These are phyloP conservation scores for Drosophila mimica DNA, from an alignment of 2,888 invertebrate genomes.

Conservation along the genomic window DNA sequence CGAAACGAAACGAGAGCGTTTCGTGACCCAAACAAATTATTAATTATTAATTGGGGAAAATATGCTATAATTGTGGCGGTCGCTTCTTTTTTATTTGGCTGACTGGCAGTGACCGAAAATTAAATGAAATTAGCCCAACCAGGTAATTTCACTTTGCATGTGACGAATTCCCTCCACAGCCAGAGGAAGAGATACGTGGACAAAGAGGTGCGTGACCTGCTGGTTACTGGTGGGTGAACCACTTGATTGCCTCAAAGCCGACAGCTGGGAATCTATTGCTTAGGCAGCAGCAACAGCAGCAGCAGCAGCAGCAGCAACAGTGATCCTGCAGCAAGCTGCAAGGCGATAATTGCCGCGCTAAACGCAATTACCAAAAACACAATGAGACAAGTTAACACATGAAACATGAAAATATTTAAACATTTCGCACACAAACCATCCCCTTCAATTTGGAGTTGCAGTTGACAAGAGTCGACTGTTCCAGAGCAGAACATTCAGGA, in stretches of 20 bases:
- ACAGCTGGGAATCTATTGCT: slow-evolving; percentile 75
- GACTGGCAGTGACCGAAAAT: slow-evolving; percentile 74
- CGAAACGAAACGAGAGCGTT: slow-evolving; percentile 42
- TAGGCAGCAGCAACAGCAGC: slow-evolving; percentile 13
- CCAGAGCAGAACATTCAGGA: slow-evolving; percentile 11
- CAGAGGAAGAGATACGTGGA: background rate
- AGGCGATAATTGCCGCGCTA: slow-evolving; percentile 75
- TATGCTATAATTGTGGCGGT: slow-evolving; percentile 81
- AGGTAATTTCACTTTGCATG: slow-evolving; percentile 78
- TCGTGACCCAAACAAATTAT: slow-evolving; percentile 84
- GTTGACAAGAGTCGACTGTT: slow-evolving; percentile 20
- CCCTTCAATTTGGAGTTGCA: slow-evolving; percentile 19
- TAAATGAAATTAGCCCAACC: slow-evolving; percentile 81
- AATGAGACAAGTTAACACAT: slow-evolving; percentile 18
- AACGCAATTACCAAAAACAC: slow-evolving; percentile 66
- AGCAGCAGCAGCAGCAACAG: background rate
- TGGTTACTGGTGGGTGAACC: slow-evolving; percentile 70
- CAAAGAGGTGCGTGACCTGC: slow-evolving; percentile 46
- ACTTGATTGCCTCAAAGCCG: slow-evolving; percentile 78
- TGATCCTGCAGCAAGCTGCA: slow-evolving; percentile 31
- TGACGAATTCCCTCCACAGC: slow-evolving; percentile 59
- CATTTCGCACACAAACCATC: slow-evolving; percentile 5
- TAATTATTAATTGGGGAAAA: slow-evolving; percentile 83
- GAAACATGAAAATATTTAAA: background rate
- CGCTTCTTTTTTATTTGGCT: slow-evolving; percentile 53